Percentiles rank a stretch among this genome's conserved stretches.
These are phyloP conservation scores for Pteruthius melanotis DNA, from an alignment of 2,113 vertebrate species.

Conservation along the genomic window DNA sequence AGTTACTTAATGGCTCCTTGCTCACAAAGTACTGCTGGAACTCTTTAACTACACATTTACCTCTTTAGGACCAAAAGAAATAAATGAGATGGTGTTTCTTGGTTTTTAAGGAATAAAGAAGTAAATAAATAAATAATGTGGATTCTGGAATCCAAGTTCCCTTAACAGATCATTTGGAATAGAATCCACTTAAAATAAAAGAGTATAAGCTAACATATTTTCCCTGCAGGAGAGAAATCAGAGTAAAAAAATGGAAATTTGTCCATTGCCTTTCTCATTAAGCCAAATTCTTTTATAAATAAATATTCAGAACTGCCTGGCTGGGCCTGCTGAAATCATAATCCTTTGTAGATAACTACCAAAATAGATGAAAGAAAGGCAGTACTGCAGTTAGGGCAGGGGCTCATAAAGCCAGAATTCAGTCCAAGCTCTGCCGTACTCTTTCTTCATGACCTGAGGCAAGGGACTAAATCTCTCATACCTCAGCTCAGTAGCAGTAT, in stretches of 20 bases:
- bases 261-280: slow-evolving; percentile 16
- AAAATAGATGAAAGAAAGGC: background rate
- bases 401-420: background rate
- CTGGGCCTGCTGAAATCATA: slow-evolving; percentile 1
- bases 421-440: background rate
- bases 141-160: background rate
- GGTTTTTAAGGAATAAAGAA: background rate
- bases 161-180: background rate
- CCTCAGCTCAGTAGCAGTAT: background rate
- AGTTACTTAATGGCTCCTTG: background rate
- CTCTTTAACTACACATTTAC: background rate
- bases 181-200: background rate
- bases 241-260: background rate
- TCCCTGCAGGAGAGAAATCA: slow-evolving; percentile 6
- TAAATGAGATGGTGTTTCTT: background rate
- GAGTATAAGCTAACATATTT: background rate
- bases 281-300: slow-evolving; percentile 29
- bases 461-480: slow-evolving; percentile 13
- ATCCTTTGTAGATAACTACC: slow-evolving; percentile 19
- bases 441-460: slow-evolving; percentile 21
- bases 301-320: slow-evolving; percentile 22
- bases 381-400: background rate
- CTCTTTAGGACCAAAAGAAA: background rate
- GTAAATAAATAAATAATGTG: background rate
- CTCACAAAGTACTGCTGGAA: background rate